Evolutionary conservation across 2,888 invertebrate genomes (phyloP).

Genomic region (Malthinus seriepunctatus): DNA sequence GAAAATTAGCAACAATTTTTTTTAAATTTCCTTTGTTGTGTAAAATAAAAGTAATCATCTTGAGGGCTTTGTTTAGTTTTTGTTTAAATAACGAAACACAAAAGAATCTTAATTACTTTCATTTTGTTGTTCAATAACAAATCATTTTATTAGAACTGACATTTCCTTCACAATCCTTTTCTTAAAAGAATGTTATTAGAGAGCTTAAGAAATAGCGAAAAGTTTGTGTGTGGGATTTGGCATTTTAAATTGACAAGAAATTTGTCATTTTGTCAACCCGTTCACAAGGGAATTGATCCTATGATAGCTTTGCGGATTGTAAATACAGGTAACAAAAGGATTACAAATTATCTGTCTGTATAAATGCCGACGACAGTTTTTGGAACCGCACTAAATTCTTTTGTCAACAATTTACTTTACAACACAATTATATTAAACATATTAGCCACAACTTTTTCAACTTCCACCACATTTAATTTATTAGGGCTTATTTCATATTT

Average conservation of each 20-base stretch:
- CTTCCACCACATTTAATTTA: too few relatives aligned
- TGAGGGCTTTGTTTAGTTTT: too few relatives aligned
- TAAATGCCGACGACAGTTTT: constrained; percentile 7
- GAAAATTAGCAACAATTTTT: too few relatives aligned
- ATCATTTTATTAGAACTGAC: too few relatives aligned
- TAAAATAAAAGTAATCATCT: too few relatives aligned
- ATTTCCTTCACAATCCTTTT: too few relatives aligned
- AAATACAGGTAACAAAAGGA: constrained; percentile 21
- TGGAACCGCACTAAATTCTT: background rate
- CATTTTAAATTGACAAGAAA: constrained; percentile 19
- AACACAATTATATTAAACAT: background rate
- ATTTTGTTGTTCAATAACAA: too few relatives aligned
- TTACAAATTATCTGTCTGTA: constrained; percentile 16
- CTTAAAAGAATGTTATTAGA: background rate
- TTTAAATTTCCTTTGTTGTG: too few relatives aligned
- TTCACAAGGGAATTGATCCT: constrained; percentile 12
- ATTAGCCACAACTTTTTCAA: background rate
- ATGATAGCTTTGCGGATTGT: constrained; percentile 12
- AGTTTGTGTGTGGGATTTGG: constrained; percentile 21
- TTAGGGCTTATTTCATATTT: too few relatives aligned
- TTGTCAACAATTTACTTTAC: background rate
- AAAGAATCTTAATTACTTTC: too few relatives aligned
- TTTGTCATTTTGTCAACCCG: constrained; percentile 24
- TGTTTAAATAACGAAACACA: too few relatives aligned
- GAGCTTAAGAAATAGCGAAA: constrained; percentile 7